Percentiles rank a stretch among this genome's conserved stretches.
phyloP scores from a whole-genome alignment of 53 echinoderm and acorn worm genomes.

The Luidia sarsii region DNA sequence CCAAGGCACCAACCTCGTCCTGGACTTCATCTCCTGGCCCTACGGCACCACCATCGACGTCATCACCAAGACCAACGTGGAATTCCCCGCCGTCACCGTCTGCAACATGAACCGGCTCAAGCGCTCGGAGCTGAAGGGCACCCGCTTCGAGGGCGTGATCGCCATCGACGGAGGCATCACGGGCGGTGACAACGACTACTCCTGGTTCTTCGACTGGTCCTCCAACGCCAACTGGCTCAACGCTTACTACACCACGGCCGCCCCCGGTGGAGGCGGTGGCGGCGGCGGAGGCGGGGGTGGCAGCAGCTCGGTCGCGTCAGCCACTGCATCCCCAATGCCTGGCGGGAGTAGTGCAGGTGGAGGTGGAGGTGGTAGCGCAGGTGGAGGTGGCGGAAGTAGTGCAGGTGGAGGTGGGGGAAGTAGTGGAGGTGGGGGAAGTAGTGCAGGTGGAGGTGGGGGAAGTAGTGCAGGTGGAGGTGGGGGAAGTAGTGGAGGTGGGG shows the following conservation, averaged over 20 bases:
- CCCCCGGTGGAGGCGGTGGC: constrained; percentile 9
- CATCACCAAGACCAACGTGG: constrained; percentile 54
- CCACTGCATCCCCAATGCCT: too few relatives aligned
- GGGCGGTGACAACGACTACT: constrained; percentile 58
- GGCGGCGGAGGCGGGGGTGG: constrained; percentile 16
- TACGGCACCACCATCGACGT: constrained; percentile 76
- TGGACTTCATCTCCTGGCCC: constrained; percentile 57
- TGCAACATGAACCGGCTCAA: constrained; percentile 85
- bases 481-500: neutral
- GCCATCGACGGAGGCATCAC: constrained; percentile 81
- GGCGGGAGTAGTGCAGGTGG: neutral
- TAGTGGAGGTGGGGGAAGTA: neutral
- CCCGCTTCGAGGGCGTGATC: constrained; percentile 80
- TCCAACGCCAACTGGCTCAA: constrained; percentile 53
- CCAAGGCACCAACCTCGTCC: constrained; percentile 56
- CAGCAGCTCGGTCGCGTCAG: neutral
- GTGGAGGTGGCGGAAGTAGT: neutral
- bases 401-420: constrained; percentile 9
- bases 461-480: constrained; percentile 7
- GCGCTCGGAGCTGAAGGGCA: constrained; percentile 39
- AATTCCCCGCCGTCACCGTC: constrained; percentile 79
- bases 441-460: neutral
- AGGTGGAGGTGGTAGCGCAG: too few relatives aligned
- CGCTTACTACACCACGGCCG: constrained; percentile 18
- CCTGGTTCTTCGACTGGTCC: constrained; percentile 78